phyloP scores from a whole-genome alignment of 2,113 vertebrate genomes.

The Saimiri boliviensis region DNA sequence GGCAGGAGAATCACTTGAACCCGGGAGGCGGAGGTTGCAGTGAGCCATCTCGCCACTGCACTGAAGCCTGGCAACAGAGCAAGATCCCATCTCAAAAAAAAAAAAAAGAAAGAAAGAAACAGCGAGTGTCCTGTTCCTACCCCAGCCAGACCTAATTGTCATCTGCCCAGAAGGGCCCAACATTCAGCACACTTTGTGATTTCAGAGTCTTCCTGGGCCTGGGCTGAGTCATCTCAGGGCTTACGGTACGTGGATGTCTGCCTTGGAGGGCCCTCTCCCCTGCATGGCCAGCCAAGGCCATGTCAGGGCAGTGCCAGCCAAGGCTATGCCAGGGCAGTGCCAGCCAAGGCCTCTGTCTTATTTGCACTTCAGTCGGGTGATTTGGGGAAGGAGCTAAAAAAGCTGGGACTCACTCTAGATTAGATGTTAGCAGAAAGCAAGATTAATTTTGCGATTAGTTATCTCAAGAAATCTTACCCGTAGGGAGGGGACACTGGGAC shows the following conservation, averaged over 20 bases:
- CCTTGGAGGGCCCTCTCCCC: background rate
- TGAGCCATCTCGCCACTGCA: too few species aligned
- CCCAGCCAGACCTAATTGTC: accelerated
- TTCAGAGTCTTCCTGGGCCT: accelerated
- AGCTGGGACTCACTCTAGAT: background rate
- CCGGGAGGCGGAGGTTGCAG: too few species aligned
- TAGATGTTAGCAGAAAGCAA: background rate
- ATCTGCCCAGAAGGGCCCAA: background rate
- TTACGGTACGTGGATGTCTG: accelerated
- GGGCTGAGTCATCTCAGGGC: background rate
- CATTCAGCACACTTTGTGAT: accelerated
- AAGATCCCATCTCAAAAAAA: too few species aligned
- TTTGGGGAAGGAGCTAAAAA: background rate
- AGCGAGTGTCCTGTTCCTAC: background rate
- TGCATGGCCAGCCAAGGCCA: background rate
- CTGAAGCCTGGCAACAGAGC: too few species aligned
- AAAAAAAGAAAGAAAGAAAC: background rate
- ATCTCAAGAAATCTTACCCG: background rate
- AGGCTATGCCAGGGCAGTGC: background rate
- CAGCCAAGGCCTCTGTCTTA: background rate
- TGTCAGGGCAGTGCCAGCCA: background rate
- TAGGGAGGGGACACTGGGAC: background rate
- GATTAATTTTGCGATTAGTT: background rate
- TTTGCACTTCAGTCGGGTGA: background rate
- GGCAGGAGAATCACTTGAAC: too few species aligned